Base-by-base conservation (phyloP, 1,140 invertebrate genomes). In the Ceratina calcarata region DNA sequence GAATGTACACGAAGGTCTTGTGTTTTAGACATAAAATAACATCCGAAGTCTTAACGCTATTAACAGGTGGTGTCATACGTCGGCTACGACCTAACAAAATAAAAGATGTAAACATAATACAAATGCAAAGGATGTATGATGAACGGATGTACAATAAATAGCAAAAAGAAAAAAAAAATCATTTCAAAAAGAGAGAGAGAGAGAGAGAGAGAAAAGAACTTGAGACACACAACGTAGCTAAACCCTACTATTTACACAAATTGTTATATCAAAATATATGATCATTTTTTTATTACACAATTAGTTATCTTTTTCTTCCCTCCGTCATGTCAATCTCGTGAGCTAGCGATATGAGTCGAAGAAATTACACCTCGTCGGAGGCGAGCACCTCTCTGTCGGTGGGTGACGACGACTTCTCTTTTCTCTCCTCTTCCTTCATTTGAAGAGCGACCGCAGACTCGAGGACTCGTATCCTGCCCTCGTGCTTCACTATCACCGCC, bases 401-500 rank as follows among this genome's bases (percentile, higher is more conserved):
- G 3, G 89, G 87, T 12, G 90, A 89, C 32, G 91, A 84, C 24
- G 89, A 85, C 73, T 94, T 94, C 27, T 93, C 93, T 83, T 85
- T 87, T 74, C 88, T 88, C 7, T 92, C 91, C 15, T 93, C 90
- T n/a, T 93, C 92, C 66, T 93, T 93, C 87, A 92, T 91, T 78
- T 93, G 90, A 53, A 93, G 85, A 68, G 93, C 91, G 10, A 94
- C 93, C 15, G 93, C 94, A 2, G 95, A 95, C 88, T 97, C 96
- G 13, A 97, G 89, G 16, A 96, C 94, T 72, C 96, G 93, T 88
- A 97, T 97, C 79, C 98, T 94, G 84, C 97, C 97, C 92, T 99
- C 98, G 90, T 99, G 98, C 88, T 98, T 98, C 4, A 99, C 96
- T 82, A 99, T 97, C 88, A 98, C 97, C 3, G 97, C 96, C 91